These are phyloP conservation scores for Scrobipalpa atriplicella DNA, from an alignment of 2,888 invertebrate species.

Conservation along the genomic window DNA sequence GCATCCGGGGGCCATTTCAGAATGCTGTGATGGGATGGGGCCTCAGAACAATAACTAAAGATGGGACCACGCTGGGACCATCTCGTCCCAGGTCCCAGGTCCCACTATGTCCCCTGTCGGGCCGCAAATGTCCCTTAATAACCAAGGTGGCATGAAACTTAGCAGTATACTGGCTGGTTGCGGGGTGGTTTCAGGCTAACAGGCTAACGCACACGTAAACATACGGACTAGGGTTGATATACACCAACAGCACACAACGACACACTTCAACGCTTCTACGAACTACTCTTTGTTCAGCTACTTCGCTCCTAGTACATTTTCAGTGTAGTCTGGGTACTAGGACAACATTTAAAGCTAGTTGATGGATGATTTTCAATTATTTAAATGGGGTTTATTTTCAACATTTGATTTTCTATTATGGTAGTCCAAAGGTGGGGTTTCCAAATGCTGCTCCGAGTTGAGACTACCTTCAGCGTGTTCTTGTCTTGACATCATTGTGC, in stretches of 20 bases:
- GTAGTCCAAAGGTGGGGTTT: too few relatives aligned
- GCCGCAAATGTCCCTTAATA: slow-evolving; percentile 8
- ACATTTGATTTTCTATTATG: too few relatives aligned
- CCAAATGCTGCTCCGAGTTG: too few relatives aligned
- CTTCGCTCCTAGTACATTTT: neutral
- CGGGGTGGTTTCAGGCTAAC: neutral
- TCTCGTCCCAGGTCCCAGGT: neutral
- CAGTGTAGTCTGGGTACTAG: slow-evolving; percentile 14
- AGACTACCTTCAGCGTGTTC: too few relatives aligned
- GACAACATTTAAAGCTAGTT: neutral
- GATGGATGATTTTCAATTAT: neutral
- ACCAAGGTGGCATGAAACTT: slow-evolving; percentile 19
- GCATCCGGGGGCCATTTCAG: neutral
- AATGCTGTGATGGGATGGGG: too few relatives aligned
- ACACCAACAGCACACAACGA: neutral
- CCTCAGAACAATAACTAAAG: too few relatives aligned
- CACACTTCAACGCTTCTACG: neutral
- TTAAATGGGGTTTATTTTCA: too few relatives aligned
- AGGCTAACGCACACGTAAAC: neutral
- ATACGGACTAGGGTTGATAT: neutral
- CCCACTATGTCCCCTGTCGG: slow-evolving; percentile 20
- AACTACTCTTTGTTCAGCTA: neutral
- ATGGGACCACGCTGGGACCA: neutral
- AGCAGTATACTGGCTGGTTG: neutral
- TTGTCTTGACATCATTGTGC: too few relatives aligned